These are phyloP conservation scores for Gopherus flavomarginatus DNA, from an alignment of 2,113 vertebrate species.

Conservation along the genomic window DNA sequence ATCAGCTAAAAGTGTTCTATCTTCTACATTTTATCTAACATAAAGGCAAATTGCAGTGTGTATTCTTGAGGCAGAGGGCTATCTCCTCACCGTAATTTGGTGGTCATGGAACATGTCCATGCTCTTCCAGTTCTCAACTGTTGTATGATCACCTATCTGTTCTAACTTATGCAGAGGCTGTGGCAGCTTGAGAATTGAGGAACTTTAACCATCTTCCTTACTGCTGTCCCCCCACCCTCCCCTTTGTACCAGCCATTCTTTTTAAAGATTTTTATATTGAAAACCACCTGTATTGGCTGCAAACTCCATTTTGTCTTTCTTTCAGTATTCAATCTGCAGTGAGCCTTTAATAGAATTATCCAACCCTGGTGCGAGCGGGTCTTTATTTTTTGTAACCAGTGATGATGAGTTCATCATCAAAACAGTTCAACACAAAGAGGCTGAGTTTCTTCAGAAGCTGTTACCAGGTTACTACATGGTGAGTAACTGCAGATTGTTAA, in stretches of 20 bases:
- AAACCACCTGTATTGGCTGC: not conserved
- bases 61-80: not conserved
- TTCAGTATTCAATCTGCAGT: constrained; percentile 94
- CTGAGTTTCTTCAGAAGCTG: constrained; percentile 96
- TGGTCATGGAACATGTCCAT: fast-evolving
- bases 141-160: not conserved
- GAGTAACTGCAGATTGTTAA: constrained; percentile 57
- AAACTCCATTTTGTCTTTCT: constrained; percentile 48
- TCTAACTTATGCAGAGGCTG: not conserved
- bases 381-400: constrained; percentile 96
- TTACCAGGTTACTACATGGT: constrained; percentile 99
- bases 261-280: not conserved
- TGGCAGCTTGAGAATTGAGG: not conserved
- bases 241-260: not conserved
- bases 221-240: not conserved
- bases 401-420: constrained; percentile 99
- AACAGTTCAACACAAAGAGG: constrained; percentile 99
- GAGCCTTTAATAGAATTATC: constrained; percentile 95
- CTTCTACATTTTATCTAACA: not conserved
- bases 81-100: not conserved
- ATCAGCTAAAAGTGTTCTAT: not conserved
- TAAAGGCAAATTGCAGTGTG: not conserved
- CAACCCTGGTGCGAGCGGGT: constrained; percentile 96
- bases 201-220: not conserved
- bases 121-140: not conserved